phyloP scores from a whole-genome alignment of 2,113 vertebrate genomes.

The Tragelaphus buxtoni region DNA sequence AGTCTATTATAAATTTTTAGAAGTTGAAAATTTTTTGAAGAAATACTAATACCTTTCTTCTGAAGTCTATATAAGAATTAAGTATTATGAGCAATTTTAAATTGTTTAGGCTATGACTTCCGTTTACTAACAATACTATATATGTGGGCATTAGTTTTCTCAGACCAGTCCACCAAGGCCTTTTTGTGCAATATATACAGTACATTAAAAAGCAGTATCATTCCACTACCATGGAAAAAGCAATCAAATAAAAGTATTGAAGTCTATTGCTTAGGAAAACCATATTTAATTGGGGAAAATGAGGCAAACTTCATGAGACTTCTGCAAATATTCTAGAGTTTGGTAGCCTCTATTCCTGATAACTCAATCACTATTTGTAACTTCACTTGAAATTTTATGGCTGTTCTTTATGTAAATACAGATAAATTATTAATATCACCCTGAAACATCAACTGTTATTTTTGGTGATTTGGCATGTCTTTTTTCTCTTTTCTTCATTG shows the following conservation, averaged over 20 bases:
- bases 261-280: not conserved
- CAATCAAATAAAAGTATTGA: not conserved
- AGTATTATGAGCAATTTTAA: constrained; percentile 12
- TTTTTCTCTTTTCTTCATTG: not conserved
- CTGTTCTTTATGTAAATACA: not conserved
- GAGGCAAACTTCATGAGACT: not conserved
- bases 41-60: not conserved
- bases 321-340: not conserved
- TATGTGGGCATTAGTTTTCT: not conserved
- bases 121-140: not conserved
- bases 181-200: not conserved
- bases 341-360: not conserved
- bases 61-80: not conserved
- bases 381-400: not conserved
- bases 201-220: not conserved
- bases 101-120: not conserved
- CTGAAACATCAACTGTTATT: not conserved
- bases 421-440: not conserved
- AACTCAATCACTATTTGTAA: not conserved
- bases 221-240: not conserved
- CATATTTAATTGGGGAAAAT: not conserved
- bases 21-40: not conserved
- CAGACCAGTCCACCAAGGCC: not conserved
- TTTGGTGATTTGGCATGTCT: constrained; percentile 7
- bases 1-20: not conserved